phyloP scores from a whole-genome alignment of 2,113 vertebrate species.

The Sigmodon hispidus region DNA sequence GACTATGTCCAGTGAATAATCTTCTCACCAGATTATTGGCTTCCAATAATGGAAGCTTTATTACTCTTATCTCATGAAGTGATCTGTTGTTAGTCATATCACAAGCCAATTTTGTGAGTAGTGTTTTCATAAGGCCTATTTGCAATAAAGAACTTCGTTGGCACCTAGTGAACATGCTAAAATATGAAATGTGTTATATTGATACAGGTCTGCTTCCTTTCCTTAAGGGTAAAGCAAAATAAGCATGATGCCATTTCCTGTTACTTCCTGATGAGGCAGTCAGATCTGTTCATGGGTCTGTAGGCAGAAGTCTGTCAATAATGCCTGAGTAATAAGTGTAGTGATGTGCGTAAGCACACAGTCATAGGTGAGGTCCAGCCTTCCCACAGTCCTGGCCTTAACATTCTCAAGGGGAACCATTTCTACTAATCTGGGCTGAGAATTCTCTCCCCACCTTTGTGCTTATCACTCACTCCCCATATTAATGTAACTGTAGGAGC shows the following conservation, averaged over 20 bases:
- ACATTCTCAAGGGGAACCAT: not conserved
- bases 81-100: constrained; percentile 26
- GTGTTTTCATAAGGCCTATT: constrained; percentile 31
- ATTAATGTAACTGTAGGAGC: no score
- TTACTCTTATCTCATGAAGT: constrained; percentile 41
- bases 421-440: not conserved
- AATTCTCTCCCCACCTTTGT: not conserved
- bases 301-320: not conserved
- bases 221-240: constrained; percentile 30
- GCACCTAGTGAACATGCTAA: constrained; percentile 27
- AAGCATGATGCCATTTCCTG: not conserved
- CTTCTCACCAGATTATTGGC: not conserved
- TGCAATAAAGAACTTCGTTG: constrained; percentile 35
- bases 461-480: not conserved
- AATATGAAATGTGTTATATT: not conserved
- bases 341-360: not conserved
- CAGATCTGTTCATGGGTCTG: not conserved
- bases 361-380: not conserved
- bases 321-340: not conserved
- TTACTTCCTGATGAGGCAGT: constrained; percentile 23
- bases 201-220: constrained; percentile 59
- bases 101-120: constrained; percentile 40
- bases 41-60: constrained; percentile 43
- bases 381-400: not conserved
- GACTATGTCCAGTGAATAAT: not conserved